Evolutionary conservation across 2,888 invertebrate genomes (phyloP), one percentile per base, ranked within the genome.

Genomic region (Leucophenga montana): DNA sequence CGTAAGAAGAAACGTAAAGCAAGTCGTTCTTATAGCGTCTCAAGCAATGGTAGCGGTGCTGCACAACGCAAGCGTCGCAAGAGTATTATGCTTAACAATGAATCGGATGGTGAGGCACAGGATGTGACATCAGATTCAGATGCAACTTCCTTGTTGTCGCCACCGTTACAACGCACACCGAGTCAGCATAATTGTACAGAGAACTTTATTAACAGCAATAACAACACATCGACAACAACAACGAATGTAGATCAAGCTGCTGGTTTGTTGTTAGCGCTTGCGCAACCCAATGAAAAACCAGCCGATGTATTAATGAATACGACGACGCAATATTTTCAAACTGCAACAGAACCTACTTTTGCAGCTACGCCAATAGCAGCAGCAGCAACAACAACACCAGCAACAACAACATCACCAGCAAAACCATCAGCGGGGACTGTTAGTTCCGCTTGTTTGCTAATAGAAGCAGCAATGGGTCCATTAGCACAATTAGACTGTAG

Each of bases 391-490:
- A 27, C 27, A 27, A 27, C 78, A 1, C 75, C 78, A 46, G 31
- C 71, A 46, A 27, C 71, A 27, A 59, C 69, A 20, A 9, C 64
- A 8, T 33, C 70, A 3, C 16, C 68, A 2, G 67, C 76, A 3
- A 61, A 53, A 39, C 57, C 70, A 8, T 80, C 84, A 4, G 79
- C 84, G 27, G 80, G 85, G 4, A 78, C 82, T 0, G 88, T 95
- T 0, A 95, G 95, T 70, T 94, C 95, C 1, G 95, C 95, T 0
- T 95, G 95, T 85, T 88, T 95, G 20, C 86, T 95, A 67, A 95
- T 95, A 4, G 95, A 95, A 77, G 95, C 95, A 0, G 95, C 95
- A 0, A 95, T 95, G 4, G 95, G 95, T 3, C 95, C 94, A 0
- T 90, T 95, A 6, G 95, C 94, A 73, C 57, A 76, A 1, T 73